Evolutionary conservation across 2,797 vertebrate genomes (phyloP).

Genomic region (Hapalemur alaotrensis): DNA sequence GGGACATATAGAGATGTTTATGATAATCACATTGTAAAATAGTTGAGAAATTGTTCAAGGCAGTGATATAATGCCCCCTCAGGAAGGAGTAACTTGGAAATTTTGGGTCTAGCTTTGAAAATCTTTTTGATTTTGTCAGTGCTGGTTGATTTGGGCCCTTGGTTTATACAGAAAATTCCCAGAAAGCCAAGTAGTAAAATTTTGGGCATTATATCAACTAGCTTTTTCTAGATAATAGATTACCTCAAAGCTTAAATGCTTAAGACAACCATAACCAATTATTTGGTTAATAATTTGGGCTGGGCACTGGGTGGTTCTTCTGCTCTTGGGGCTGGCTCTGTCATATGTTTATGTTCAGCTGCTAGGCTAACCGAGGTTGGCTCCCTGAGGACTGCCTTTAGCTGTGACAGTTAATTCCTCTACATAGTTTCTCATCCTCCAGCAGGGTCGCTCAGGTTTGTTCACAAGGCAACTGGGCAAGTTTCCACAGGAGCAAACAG

Average conservation of each 20-base stretch:
- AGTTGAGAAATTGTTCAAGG: neutral
- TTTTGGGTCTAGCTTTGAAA: neutral
- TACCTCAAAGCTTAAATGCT: conserved; percentile 1
- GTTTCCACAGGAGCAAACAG: neutral
- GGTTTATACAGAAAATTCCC: neutral
- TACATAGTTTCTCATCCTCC: neutral
- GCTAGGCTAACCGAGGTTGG: neutral
- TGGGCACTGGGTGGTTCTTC: neutral
- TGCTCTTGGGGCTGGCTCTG: neutral
- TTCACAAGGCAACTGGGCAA: neutral
- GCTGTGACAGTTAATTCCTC: neutral
- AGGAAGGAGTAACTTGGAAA: neutral
- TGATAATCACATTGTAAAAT: neutral
- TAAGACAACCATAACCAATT: neutral
- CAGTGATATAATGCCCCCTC: neutral
- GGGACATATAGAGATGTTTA: neutral
- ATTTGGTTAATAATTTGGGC: neutral
- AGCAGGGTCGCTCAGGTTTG: neutral
- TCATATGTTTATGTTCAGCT: neutral
- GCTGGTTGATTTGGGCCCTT: neutral
- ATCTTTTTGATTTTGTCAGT: neutral
- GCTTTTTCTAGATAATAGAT: neutral
- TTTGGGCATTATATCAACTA: neutral
- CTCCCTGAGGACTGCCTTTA: neutral
- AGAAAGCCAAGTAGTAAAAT: neutral